Conservation (phyloP, 2,113 vertebrate species). For the Cyprinodon tularosa region DNA sequence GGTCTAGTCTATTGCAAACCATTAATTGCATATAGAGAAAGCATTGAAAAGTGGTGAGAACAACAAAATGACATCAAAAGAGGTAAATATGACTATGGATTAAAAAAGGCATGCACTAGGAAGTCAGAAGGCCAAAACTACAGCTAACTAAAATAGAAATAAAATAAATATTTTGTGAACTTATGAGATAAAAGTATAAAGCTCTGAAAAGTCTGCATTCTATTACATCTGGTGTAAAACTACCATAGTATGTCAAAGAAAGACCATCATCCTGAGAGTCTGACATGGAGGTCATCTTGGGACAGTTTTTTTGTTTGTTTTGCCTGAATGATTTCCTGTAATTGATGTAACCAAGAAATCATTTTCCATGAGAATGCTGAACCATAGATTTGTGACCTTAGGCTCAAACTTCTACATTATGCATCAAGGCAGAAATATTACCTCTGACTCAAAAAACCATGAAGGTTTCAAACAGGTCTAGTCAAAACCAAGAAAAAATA, state of each 20-base stretch:
- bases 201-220: too few species aligned
- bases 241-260: background rate
- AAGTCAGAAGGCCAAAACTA: background rate
- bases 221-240: too few species aligned
- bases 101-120: background rate
- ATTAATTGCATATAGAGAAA: background rate
- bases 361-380: background rate
- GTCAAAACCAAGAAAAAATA: background rate
- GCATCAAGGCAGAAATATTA: too few species aligned
- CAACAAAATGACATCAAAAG: background rate
- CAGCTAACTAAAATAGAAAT: background rate
- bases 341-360: background rate
- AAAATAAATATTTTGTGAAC: background rate
- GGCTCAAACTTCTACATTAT: too few species aligned
- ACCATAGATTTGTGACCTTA: too few species aligned
- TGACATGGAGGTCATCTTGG: too few species aligned
- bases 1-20: background rate
- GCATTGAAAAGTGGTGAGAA: background rate
- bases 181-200: too few species aligned
- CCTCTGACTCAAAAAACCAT: too few species aligned
- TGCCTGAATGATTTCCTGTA: background rate
- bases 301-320: too few species aligned
- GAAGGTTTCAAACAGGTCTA: too few species aligned
- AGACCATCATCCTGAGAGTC: background rate
- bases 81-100: background rate